A percentile compares a stretch with the other conserved stretches of the same genome.
Conservation (phyloP, 1,140 invertebrate species). For the Drosophila nebulosa region DNA sequence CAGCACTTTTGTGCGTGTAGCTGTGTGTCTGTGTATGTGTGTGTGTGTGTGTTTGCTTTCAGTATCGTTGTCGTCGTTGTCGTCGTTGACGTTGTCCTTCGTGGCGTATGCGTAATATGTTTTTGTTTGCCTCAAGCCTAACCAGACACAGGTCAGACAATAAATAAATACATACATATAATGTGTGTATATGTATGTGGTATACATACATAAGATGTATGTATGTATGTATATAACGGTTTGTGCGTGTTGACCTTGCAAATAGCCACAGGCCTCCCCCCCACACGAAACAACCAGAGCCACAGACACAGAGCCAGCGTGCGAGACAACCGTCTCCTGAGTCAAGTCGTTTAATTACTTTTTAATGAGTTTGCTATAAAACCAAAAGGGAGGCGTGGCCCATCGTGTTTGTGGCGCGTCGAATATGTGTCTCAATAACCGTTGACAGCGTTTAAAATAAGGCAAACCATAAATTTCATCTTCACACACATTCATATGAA, state of each 20-base stretch:
- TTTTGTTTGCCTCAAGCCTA: slow-evolving; percentile 50
- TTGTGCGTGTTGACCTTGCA: slow-evolving; percentile 58
- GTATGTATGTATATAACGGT: slow-evolving; percentile 19
- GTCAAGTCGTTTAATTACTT: slow-evolving; percentile 59
- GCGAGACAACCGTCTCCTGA: background rate
- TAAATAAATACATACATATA: slow-evolving; percentile 27
- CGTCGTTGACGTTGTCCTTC: slow-evolving; percentile 27
- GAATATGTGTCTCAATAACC: slow-evolving; percentile 48
- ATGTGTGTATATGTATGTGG: background rate
- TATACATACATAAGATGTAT: slow-evolving; percentile 9
- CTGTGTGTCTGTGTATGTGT: background rate
- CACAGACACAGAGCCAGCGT: background rate
- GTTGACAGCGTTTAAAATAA: slow-evolving; percentile 48
- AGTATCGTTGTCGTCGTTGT: background rate
- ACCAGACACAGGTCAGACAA: slow-evolving; percentile 51
- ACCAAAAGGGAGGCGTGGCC: background rate
- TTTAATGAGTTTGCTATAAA: slow-evolving; percentile 48
- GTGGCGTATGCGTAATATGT: slow-evolving; percentile 60
- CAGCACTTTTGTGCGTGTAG: background rate
- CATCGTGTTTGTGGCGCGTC: background rate
- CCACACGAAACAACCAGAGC: slow-evolving; percentile 10
- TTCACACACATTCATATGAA: slow-evolving; percentile 9
- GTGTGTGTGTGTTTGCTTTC: background rate
- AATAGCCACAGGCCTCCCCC: slow-evolving; percentile 52
- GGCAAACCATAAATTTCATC: slow-evolving; percentile 47